These are phyloP conservation scores for Ariolimax columbianus DNA, from an alignment of 2,888 invertebrate genomes.

Conservation along the genomic window DNA sequence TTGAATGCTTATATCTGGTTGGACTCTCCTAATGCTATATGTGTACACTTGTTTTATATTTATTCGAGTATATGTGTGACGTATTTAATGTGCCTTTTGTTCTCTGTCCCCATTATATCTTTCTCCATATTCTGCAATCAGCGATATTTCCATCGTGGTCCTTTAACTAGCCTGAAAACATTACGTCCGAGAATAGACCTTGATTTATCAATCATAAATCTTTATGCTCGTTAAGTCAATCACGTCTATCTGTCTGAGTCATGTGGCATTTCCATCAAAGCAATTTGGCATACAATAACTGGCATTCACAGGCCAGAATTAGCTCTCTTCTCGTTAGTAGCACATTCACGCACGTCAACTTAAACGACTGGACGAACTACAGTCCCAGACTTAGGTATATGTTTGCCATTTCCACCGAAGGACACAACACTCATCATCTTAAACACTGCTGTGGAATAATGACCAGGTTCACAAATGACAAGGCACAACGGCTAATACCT, in stretches of 20 bases:
- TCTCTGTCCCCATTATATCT: neutral
- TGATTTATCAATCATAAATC: neutral
- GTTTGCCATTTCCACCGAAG: neutral
- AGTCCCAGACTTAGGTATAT: neutral
- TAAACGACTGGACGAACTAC: neutral
- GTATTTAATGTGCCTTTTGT: no score
- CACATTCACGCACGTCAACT: neutral
- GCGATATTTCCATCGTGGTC: neutral
- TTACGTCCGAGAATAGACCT: neutral
- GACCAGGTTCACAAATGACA: no score
- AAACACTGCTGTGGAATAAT: no score
- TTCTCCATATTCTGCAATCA: neutral
- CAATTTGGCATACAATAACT: neutral
- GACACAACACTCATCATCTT: no score
- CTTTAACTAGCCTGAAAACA: neutral
- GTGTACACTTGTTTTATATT: no score
- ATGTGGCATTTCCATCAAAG: neutral
- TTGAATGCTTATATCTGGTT: no score
- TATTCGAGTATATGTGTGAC: no score
- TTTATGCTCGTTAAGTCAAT: neutral
- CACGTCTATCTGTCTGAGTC: neutral
- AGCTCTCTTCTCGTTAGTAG: neutral
- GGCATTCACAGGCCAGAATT: neutral
- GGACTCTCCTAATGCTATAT: no score
- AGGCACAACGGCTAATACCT: no score